These are phyloP conservation scores for Drosophila birchii DNA, from an alignment of 2,888 invertebrate genomes.

Conservation along the genomic window DNA sequence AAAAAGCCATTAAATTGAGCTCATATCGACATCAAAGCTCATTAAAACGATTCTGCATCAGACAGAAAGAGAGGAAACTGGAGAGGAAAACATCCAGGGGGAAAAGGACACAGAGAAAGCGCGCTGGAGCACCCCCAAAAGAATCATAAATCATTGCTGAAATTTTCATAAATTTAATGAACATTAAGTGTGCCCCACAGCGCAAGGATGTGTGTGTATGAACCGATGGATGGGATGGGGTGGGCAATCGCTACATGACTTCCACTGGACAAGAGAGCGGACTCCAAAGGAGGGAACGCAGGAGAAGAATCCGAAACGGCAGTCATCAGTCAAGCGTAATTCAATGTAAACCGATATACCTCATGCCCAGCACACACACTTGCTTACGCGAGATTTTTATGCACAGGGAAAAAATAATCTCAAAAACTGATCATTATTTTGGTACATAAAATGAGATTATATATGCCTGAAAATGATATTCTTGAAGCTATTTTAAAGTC, in stretches of 20 bases:
- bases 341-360: conserved; percentile 71
- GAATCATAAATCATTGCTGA: conserved; percentile 65
- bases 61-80: not conserved
- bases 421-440: not conserved
- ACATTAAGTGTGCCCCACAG: conserved; percentile 60
- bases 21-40: conserved; percentile 56
- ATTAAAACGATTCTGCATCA: conserved; percentile 50
- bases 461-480: too few relatives aligned
- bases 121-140: conserved; percentile 21
- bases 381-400: conserved; percentile 37
- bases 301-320: conserved; percentile 53
- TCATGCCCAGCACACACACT: conserved; percentile 6
- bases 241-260: conserved; percentile 26
- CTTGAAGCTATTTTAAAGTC: not conserved
- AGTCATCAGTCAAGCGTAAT: conserved; percentile 73
- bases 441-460: not conserved
- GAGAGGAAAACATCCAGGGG: not conserved
- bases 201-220: conserved; percentile 2
- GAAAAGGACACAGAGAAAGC: not conserved
- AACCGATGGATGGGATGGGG: conserved; percentile 3
- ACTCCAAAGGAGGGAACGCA: conserved; percentile 14
- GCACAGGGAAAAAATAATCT: not conserved
- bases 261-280: conserved; percentile 25
- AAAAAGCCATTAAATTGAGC: conserved; percentile 55
- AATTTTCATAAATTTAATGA: conserved; percentile 72